Evolutionary conservation across 2,113 vertebrate genomes (phyloP).

Genomic region (Saguinus imperator): DNA sequence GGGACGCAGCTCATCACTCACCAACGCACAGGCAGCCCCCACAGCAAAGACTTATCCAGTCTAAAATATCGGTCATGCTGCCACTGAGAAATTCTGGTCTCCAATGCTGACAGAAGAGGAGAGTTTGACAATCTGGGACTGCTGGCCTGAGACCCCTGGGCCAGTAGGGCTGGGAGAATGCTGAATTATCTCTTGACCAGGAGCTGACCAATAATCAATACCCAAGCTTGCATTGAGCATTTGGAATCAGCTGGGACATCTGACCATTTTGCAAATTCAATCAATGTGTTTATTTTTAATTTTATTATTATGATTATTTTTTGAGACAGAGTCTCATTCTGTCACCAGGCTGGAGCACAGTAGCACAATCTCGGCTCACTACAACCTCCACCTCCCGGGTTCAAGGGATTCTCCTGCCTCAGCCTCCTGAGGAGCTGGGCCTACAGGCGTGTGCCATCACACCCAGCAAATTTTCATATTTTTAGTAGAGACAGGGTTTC

Average conservation of each 20-base stretch:
- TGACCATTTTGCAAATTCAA: background rate
- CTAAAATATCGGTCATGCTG: rapidly evolving
- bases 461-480: too few relatives aligned
- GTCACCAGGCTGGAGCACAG: too few relatives aligned
- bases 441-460: too few relatives aligned
- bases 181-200: background rate
- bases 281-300: background rate
- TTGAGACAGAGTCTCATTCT: too few relatives aligned
- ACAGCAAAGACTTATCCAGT: background rate
- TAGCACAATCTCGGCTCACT: too few relatives aligned
- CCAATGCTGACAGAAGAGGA: background rate
- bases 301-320: too few relatives aligned
- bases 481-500: too few relatives aligned
- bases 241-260: background rate
- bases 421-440: too few relatives aligned
- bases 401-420: too few relatives aligned
- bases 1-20: background rate
- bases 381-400: too few relatives aligned
- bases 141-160: background rate
- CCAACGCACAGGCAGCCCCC: background rate
- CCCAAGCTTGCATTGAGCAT: background rate
- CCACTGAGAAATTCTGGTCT: background rate
- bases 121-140: background rate
- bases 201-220: too few relatives aligned
- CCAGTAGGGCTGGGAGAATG: background rate